A percentile compares a stretch with the other conserved stretches of the same genome.
These are phyloP conservation scores for Trachelus troglodyta DNA, from an alignment of 2,888 invertebrate genomes.

Conservation along the genomic window DNA sequence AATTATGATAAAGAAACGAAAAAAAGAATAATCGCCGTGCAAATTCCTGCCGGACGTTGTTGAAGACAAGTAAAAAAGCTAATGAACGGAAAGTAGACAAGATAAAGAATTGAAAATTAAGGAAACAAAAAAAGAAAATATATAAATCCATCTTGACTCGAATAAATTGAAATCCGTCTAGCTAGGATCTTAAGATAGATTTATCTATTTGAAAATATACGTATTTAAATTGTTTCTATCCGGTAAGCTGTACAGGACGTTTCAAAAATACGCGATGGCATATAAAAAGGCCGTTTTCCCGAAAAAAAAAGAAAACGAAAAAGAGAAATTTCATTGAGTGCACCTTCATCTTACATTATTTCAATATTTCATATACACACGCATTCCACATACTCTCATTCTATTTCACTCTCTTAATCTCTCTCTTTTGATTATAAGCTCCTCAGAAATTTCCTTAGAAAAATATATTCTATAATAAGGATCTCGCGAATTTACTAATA, in stretches of 20 bases:
- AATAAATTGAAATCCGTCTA: background rate
- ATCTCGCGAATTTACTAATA: background rate
- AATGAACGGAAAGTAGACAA: slow-evolving; percentile 3
- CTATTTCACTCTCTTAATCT: background rate
- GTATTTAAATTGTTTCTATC: background rate
- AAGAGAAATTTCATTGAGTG: background rate
- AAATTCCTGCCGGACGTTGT: background rate
- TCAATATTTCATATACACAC: background rate
- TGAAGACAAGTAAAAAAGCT: slow-evolving; percentile 7
- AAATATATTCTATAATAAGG: background rate
- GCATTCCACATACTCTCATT: background rate
- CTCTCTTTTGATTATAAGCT: background rate
- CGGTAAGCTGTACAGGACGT: background rate
- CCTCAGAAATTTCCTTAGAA: background rate
- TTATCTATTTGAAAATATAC: background rate
- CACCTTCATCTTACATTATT: background rate
- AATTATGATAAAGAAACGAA: background rate
- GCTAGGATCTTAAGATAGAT: background rate
- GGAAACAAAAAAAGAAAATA: slow-evolving; percentile 7
- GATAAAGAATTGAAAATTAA: slow-evolving; percentile 11
- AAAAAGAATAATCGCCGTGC: background rate
- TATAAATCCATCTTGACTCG: background rate
- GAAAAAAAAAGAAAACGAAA: background rate
- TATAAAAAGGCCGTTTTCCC: background rate
- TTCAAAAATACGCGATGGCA: background rate